Base-by-base conservation (phyloP, 2,888 invertebrate species). In the Geotrupes spiniger region DNA sequence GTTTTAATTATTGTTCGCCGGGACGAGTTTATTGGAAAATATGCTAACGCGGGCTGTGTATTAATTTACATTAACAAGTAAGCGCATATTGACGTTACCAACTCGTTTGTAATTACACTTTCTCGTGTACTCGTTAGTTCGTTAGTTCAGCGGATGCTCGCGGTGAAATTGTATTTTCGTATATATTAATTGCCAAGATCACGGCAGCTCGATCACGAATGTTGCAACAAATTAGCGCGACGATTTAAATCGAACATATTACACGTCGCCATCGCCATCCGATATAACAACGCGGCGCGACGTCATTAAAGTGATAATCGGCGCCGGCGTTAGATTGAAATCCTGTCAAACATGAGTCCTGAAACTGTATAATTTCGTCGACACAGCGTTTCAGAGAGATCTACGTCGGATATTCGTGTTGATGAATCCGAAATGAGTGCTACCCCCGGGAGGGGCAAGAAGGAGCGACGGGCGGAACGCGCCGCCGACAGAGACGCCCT, bases 241-340 rank as follows among this genome's bases (percentile, higher is more conserved):
- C 9, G 11, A 33, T 33, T 33, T n/a, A 33, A 33, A 8, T 8
- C 12, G 33, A 15, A 33, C 33, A 15, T 33, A 33, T 33, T 33
- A n/a, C n/a, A n/a, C n/a, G n/a, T 33, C 33, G 15, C 33, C 33
- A 33, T 8, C 33, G 33, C 33, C 15, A 33, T 33, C 33, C 33
- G 33, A 33, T 33, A 33, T 12, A 12, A 21, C 3, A 33, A 46
- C 41, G 50, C 45, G 45, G 51, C 49, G 51, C 21, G 54, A 54
- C 52, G 45, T 56, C 54, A 52, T 54, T 54, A 54, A 54, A 56
- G 52, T 54, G 47, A 47, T 51, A 54, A 56, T 49, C 54, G 44
- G 51, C 53, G 43, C 25, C 49, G 25, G 42, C 39, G 41, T 47
- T 36, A 37, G 40, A 47, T 47, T 47, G 47, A 47, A 47, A 47